These are phyloP conservation scores for Megathymus violae DNA, from an alignment of 1,140 invertebrate genomes.

Conservation along the genomic window DNA sequence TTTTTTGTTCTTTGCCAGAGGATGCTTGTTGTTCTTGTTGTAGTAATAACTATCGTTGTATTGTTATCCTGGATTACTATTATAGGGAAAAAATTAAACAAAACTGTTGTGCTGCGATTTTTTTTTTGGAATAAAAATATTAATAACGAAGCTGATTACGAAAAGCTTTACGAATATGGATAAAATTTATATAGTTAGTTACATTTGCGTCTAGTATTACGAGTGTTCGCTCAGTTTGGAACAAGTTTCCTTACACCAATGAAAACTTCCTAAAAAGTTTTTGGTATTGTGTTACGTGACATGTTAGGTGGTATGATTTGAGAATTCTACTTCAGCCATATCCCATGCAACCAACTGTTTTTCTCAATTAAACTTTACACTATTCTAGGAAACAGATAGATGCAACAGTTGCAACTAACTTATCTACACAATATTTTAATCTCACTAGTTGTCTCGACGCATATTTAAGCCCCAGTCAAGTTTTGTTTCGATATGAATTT, in stretches of 20 bases:
- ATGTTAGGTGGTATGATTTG: no score
- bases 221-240: not conserved
- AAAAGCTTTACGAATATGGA: not conserved
- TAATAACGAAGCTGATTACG: not conserved
- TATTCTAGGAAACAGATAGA: not conserved
- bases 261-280: no score
- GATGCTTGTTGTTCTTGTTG: no score
- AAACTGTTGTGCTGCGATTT: no score
- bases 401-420: not conserved
- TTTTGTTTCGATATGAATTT: not conserved
- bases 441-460: not conserved
- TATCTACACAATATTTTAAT: not conserved
- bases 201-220: not conserved
- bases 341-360: no score
- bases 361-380: not conserved
- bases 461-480: not conserved
- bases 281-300: no score
- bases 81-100: no score
- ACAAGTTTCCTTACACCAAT: no score
- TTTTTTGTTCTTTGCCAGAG: no score
- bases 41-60: no score
- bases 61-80: no score
- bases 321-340: no score
- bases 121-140: not conserved
- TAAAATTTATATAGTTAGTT: not conserved